Conservation (phyloP, 2,797 vertebrate genomes). For the Falco biarmicus region DNA sequence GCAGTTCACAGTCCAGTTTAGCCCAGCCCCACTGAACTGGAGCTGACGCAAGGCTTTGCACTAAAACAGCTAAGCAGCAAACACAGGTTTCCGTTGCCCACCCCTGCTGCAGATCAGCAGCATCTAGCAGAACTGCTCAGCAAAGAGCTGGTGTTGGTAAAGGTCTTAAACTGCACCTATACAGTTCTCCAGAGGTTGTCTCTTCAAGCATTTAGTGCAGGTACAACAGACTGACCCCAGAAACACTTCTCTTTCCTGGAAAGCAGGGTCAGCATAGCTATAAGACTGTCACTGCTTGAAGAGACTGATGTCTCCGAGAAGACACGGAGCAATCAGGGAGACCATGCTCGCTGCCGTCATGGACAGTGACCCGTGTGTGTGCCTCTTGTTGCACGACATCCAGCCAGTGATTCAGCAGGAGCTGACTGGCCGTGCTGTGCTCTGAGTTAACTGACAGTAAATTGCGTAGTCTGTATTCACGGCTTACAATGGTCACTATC, state of each 20-base stretch:
- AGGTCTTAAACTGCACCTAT: background rate
- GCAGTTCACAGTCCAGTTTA: background rate
- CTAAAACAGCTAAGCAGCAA: background rate
- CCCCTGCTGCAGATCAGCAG: background rate
- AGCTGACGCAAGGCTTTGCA: background rate
- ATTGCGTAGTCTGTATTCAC: background rate
- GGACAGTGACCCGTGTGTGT: background rate
- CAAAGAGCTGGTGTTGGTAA: background rate
- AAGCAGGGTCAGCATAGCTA: background rate
- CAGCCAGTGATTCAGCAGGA: conserved; percentile 13
- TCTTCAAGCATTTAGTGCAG: background rate
- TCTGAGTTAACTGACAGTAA: background rate
- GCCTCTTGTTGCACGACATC: background rate
- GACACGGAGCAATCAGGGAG: background rate
- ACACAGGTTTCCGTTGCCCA: background rate
- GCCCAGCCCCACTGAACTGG: background rate
- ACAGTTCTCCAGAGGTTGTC: background rate
- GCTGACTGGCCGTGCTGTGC: background rate
- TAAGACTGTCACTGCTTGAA: background rate
- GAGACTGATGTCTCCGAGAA: background rate
- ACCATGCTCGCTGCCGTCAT: rapidly evolving
- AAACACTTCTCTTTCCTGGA: background rate
- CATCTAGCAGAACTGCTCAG: background rate
- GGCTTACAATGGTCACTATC: conserved; percentile 30
- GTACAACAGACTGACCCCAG: background rate